Evolutionary conservation across 2,113 vertebrate genomes (phyloP), one percentile per base, ranked within the genome.

Genomic region (Ondatra zibethicus): DNA sequence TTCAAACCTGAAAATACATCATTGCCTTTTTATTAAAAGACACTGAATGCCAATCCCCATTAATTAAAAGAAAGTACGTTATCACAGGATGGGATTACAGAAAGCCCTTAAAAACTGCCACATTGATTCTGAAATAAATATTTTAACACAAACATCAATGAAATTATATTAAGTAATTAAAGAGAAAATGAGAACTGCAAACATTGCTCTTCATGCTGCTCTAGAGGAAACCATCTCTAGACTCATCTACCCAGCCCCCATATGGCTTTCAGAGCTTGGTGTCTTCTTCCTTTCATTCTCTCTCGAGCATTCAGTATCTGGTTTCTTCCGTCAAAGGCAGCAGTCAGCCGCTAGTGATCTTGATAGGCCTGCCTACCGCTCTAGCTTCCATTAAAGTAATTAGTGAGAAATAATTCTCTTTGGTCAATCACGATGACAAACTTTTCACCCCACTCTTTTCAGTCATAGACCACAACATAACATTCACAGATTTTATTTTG

Each of bases 41-140:
- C 95, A 93, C 88, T 55, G 21, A 84, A 7, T 89, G 39, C 94
- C 21, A 58, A 85, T 93, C 75, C 14, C 29, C 17, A 73, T 33
- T 96, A 96, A 96, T 96, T 97, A 91, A 94, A 95, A 91, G n/a
- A 12, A 86, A 96, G 93, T 33, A 89, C 92, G 84, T 89, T 94
- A 93, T 94, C 88, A 94, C 70, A 97, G 80, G 33, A 96, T 92
- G 36, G 45, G 31, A 72, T 96, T 96, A 33, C 52, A 94, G 50
- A 85, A 93, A 92, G 58, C 21, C 12, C 93, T 94, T 93, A 92
- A 95, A 94, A 95, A n/a, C 4, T 61, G 33, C 58, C 61, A 96
- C 36, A 50, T 89, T 97, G 65, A 93, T 96, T 95, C 72, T 92
- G 36, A 82, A 96, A 95, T 95, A 97, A 97, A 95, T 96, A 96